Conservation (phyloP, 2,113 vertebrate species). For the Pangasianodon hypophthalmus region DNA sequence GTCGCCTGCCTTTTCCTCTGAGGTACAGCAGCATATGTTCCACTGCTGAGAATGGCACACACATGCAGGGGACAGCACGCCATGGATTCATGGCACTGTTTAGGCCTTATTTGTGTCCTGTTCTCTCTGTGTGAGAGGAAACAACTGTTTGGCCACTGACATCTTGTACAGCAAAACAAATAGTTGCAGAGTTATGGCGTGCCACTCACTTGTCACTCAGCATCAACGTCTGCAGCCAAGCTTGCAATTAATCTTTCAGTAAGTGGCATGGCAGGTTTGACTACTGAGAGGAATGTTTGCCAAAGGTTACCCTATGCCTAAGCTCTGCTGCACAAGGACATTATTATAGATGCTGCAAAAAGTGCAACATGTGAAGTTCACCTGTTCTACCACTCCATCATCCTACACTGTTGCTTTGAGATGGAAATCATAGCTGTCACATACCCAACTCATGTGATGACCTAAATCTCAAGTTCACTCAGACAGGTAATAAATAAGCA, state of each 20-base stretch:
- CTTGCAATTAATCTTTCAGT: slow-evolving; percentile 68
- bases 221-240: slow-evolving; percentile 63
- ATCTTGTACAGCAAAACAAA: slow-evolving; percentile 64
- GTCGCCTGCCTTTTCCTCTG: slow-evolving; percentile 45
- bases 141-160: slow-evolving; percentile 63
- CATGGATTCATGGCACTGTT: slow-evolving; percentile 43
- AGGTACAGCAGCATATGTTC: slow-evolving; percentile 57
- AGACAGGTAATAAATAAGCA: slow-evolving; percentile 57
- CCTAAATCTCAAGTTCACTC: slow-evolving; percentile 57
- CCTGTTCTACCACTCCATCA: slow-evolving; percentile 49
- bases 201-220: slow-evolving; percentile 73
- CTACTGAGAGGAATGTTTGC: slow-evolving; percentile 58
- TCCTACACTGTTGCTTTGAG: slow-evolving; percentile 36
- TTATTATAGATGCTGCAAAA: slow-evolving; percentile 11
- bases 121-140: slow-evolving; percentile 52
- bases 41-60: slow-evolving; percentile 48
- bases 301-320: slow-evolving; percentile 44
- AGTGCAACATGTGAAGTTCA: slow-evolving; percentile 9
- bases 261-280: slow-evolving; percentile 62
- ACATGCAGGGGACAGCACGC: slow-evolving; percentile 38
- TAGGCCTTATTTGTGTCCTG: slow-evolving; percentile 54
- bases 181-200: slow-evolving; percentile 62
- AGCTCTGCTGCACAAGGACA: slow-evolving; percentile 18
- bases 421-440: slow-evolving; percentile 51
- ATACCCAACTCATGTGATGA: slow-evolving; percentile 46